Conservation (phyloP, 2,797 vertebrate genomes). For the Garrulus glandarius region DNA sequence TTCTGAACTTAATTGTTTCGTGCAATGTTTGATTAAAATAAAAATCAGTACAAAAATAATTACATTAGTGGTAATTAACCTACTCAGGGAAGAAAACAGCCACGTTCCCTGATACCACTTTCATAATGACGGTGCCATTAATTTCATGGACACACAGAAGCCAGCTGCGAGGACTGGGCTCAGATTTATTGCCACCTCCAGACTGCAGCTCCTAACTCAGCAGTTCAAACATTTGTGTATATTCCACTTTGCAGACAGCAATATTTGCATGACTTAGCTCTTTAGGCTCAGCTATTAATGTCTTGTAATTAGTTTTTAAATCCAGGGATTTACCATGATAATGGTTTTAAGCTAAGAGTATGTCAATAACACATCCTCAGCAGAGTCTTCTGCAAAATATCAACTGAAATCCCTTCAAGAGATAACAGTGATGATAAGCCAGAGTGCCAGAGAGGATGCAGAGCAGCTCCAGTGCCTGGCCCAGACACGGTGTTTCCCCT, state of each 20-base stretch:
- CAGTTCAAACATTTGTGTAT: constrained; percentile 45
- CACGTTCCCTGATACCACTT: not conserved
- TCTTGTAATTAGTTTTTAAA: constrained; percentile 74
- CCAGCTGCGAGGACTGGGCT: not conserved
- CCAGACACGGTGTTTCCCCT: not conserved
- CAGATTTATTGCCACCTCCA: constrained; percentile 43
- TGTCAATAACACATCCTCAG: constrained; percentile 64
- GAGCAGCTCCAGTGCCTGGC: not conserved
- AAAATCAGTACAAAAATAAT: constrained; percentile 71
- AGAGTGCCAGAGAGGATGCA: not conserved
- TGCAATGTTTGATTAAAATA: constrained; percentile 71
- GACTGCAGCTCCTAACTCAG: constrained; percentile 60
- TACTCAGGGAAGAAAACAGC: constrained; percentile 37
- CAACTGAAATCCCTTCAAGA: not conserved
- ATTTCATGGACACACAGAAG: constrained; percentile 9
- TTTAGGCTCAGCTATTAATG: constrained; percentile 65
- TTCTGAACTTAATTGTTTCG: constrained; percentile 65
- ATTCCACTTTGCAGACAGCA: constrained; percentile 41
- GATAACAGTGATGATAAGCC: not conserved
- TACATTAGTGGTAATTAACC: constrained; percentile 72
- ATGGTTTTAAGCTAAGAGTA: constrained; percentile 61
- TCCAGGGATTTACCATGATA: constrained; percentile 58
- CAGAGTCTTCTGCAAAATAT: constrained; percentile 30
- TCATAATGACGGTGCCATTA: constrained; percentile 21
- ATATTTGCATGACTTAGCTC: constrained; percentile 65